A percentile compares a stretch with the other conserved stretches of the same genome.
These are phyloP conservation scores for Cancer borealis DNA, from an alignment of 2,888 invertebrate species.

Conservation along the genomic window DNA sequence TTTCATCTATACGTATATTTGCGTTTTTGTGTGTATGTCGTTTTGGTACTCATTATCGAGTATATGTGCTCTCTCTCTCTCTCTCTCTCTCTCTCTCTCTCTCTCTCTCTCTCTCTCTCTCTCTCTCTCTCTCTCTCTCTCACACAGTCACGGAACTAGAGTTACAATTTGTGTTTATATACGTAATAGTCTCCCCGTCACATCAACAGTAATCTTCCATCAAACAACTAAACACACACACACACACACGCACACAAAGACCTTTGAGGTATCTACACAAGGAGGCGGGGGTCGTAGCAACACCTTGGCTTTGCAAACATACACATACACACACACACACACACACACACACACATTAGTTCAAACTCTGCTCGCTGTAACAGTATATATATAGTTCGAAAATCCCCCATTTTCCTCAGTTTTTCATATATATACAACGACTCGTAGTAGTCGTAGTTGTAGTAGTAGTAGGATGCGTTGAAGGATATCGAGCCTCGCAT, in stretches of 20 bases:
- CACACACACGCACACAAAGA: not conserved
- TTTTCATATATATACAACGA: not conserved
- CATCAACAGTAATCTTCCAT: not conserved
- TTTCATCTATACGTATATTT: not conserved
- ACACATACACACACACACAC: not conserved
- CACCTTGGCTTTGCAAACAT: not conserved
- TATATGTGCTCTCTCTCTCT: not conserved
- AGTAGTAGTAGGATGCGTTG: conserved; percentile 22
- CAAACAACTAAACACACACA: not conserved
- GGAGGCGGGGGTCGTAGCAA: too few species aligned
- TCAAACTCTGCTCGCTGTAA: not conserved
- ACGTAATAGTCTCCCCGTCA: not conserved
- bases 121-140: not conserved
- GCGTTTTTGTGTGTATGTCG: not conserved
- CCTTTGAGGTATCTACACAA: too few species aligned
- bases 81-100: not conserved
- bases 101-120: too few species aligned
- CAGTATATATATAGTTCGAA: not conserved
- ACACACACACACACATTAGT: conserved; percentile 9
- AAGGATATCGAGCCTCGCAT: not conserved
- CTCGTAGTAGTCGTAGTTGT: not conserved
- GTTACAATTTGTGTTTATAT: not conserved
- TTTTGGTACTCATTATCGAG: not conserved
- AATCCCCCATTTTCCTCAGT: not conserved
- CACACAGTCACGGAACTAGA: not conserved